A percentile compares a stretch with the other conserved stretches of the same genome.
These are phyloP conservation scores for Xyrauchen texanus DNA, from an alignment of 2,113 vertebrate genomes.

Conservation along the genomic window DNA sequence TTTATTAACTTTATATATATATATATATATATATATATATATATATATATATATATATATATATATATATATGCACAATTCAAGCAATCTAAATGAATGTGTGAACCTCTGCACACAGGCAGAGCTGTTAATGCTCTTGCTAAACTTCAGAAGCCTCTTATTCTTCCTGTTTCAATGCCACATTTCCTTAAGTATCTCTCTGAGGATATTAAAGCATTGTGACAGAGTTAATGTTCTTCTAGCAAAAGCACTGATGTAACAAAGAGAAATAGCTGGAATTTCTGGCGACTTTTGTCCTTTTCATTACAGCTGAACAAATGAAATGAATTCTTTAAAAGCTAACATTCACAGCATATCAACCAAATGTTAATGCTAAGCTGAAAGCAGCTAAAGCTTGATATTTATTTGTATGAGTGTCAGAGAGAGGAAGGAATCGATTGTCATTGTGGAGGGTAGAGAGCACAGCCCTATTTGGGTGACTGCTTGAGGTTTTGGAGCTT, in stretches of 20 bases:
- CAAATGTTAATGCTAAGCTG: constrained; percentile 8
- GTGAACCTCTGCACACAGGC: neutral
- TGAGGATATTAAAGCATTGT: constrained; percentile 32
- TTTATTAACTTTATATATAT: neutral
- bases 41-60: too few species aligned
- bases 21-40: too few species aligned
- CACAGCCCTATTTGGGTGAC: constrained; percentile 22
- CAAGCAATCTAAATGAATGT: neutral
- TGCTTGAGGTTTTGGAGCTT: constrained; percentile 33
- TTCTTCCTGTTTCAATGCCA: constrained; percentile 28
- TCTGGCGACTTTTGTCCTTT: constrained; percentile 23
- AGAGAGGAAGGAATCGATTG: constrained; percentile 35
- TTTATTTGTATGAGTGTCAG: neutral
- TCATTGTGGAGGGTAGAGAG: constrained; percentile 23
- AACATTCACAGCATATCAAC: constrained; percentile 1
- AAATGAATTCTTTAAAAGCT: constrained; percentile 31
- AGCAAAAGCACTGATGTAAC: constrained; percentile 29
- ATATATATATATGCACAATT: constrained; percentile 25
- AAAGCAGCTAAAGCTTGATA: constrained; percentile 7
- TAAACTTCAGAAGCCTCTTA: neutral
- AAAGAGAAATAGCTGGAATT: constrained; percentile 21
- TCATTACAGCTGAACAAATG: constrained; percentile 29
- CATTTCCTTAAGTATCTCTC: constrained; percentile 24
- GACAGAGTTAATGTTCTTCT: constrained; percentile 23
- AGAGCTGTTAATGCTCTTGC: neutral